These are phyloP conservation scores for Brotula barbata DNA, from an alignment of 2,797 vertebrate genomes.

Conservation along the genomic window DNA sequence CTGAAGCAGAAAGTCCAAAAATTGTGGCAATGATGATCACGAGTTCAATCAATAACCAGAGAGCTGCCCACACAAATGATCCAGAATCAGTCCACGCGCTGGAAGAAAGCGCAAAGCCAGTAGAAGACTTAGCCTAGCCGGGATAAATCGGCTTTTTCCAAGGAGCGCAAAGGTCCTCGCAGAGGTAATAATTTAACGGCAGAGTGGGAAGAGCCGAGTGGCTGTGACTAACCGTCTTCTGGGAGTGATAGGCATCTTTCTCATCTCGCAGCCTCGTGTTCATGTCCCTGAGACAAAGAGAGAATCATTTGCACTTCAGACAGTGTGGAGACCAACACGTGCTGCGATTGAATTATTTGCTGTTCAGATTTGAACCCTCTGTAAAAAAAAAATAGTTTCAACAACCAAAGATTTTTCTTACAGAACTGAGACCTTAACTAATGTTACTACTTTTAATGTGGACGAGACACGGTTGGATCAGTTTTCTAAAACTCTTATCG, in stretches of 20 bases:
- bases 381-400: no score
- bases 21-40: slow-evolving; percentile 21
- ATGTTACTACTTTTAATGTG: no score
- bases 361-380: no score
- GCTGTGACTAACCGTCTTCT: slow-evolving; percentile 84
- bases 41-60: slow-evolving; percentile 50
- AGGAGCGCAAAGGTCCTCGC: slow-evolving; percentile 56
- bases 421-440: no score
- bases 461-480: no score
- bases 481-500: no score
- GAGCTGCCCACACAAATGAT: slow-evolving; percentile 50
- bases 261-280: slow-evolving; percentile 93
- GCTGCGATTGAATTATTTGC: no score
- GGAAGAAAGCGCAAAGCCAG: slow-evolving; percentile 19
- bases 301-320: slow-evolving; percentile 5
- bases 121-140: slow-evolving; percentile 59
- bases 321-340: no score
- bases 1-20: slow-evolving; percentile 24
- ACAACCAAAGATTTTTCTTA: no score
- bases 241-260: slow-evolving; percentile 86
- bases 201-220: slow-evolving; percentile 47
- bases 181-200: slow-evolving; percentile 63
- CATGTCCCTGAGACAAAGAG: slow-evolving; percentile 84
- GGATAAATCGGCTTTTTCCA: slow-evolving; percentile 66
- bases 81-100: slow-evolving; percentile 45